Evolutionary conservation across 2,113 vertebrate genomes (phyloP).

Genomic region (Daubentonia madagascariensis): DNA sequence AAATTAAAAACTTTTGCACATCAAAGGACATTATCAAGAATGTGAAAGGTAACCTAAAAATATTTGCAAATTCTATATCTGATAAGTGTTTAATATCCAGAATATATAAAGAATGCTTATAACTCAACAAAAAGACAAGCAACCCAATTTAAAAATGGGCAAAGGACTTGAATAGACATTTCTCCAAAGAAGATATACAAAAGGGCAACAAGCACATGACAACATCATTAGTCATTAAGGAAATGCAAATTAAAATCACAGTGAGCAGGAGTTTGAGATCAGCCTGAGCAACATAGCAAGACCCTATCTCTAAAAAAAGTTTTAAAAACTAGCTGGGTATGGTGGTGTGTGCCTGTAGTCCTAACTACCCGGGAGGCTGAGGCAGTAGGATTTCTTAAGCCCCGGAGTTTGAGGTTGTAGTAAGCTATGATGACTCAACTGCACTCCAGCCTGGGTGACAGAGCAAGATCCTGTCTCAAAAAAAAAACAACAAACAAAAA

Average conservation of each 20-base stretch:
- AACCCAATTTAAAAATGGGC: neutral
- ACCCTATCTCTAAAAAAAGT: neutral
- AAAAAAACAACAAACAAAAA: neutral
- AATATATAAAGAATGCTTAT: neutral
- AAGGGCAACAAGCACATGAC: neutral
- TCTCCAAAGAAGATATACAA: neutral
- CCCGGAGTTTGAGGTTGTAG: neutral
- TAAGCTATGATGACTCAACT: neutral
- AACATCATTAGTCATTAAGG: neutral
- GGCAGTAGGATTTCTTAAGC: neutral
- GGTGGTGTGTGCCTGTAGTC: neutral
- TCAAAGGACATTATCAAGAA: neutral
- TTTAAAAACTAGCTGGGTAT: neutral
- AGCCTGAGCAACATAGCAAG: neutral
- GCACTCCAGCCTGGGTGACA: neutral
- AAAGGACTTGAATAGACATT: neutral
- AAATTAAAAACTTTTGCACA: neutral
- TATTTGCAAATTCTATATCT: neutral
- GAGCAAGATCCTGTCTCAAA: neutral
- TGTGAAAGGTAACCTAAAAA: neutral
- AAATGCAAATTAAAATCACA: neutral
- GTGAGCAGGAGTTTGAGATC: neutral
- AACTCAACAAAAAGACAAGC: neutral
- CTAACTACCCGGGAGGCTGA: neutral
- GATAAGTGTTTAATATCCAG: neutral